Conservation (phyloP, 2,113 vertebrate genomes). For the Oenanthe oenanthe region DNA sequence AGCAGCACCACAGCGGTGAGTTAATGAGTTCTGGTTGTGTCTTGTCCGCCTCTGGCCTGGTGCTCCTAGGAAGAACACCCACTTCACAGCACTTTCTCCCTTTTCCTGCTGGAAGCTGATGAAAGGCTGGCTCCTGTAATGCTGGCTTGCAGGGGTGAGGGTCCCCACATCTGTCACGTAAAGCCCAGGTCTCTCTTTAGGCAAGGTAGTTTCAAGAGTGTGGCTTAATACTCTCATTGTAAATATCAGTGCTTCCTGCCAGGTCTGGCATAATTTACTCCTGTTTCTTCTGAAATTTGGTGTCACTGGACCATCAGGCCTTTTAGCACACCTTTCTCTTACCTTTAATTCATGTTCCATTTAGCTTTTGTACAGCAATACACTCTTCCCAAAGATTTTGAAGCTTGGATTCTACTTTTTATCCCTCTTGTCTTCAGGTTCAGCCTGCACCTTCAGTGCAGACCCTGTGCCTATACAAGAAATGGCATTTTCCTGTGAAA, state of each 20-base stretch:
- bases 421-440: background rate
- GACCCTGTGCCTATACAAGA: background rate
- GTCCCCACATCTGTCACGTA: background rate
- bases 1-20: background rate
- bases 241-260: background rate
- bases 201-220: background rate
- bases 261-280: background rate
- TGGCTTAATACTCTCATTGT: background rate
- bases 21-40: conserved; percentile 39
- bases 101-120: background rate
- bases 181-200: background rate
- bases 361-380: background rate
- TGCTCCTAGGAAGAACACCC: background rate
- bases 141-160: background rate
- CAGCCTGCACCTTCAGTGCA: background rate
- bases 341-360: background rate
- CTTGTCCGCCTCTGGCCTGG: background rate
- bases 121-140: background rate
- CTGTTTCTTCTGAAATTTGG: background rate
- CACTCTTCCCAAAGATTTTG: background rate
- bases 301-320: background rate
- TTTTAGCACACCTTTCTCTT: background rate
- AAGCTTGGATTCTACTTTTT: background rate
- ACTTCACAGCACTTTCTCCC: background rate
- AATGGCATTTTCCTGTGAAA: background rate